Percentiles rank a stretch among this genome's conserved stretches.
phyloP scores from a whole-genome alignment of 2,888 invertebrate species.

The Branchellion lobata region DNA sequence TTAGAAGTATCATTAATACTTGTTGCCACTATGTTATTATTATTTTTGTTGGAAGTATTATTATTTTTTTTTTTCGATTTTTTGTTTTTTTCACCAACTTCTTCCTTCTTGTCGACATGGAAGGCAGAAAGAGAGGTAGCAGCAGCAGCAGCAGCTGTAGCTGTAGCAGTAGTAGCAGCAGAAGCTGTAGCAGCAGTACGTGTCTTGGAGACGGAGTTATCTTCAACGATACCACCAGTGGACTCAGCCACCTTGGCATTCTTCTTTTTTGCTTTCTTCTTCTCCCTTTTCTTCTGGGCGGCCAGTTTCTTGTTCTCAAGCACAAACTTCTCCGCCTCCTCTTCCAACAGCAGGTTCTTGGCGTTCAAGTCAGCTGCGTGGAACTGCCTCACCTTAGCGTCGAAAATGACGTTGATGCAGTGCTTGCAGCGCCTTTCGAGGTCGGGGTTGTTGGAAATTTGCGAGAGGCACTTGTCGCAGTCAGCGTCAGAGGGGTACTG shows the following conservation, averaged over 20 bases:
- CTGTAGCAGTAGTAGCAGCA: neutral
- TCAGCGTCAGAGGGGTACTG: constrained; percentile 98
- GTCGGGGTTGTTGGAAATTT: constrained; percentile 79
- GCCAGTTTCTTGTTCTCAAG: constrained; percentile 88
- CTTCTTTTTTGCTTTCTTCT: constrained; percentile 68
- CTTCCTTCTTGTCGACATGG: neutral
- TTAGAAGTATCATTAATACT: neutral
- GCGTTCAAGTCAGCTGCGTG: constrained; percentile 97
- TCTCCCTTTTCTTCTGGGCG: constrained; percentile 83
- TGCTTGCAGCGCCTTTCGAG: constrained; percentile 88
- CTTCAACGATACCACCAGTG: neutral
- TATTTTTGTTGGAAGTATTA: neutral
- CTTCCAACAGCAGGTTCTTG: constrained; percentile 85
- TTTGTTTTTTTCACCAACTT: neutral
- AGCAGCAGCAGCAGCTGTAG: neutral
- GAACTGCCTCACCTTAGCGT: constrained; percentile 96
- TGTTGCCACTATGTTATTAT: no score
- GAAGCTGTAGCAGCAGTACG: no score
- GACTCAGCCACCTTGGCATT: constrained; percentile 51
- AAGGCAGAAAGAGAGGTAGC: neutral
- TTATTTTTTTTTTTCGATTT: neutral
- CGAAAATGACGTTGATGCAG: constrained; percentile 89
- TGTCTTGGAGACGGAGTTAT: no score
- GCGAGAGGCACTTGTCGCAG: constrained; percentile 85
- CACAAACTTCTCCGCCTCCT: constrained; percentile 86